phyloP scores from a whole-genome alignment of 2,113 vertebrate genomes.

The Python bivittatus region DNA sequence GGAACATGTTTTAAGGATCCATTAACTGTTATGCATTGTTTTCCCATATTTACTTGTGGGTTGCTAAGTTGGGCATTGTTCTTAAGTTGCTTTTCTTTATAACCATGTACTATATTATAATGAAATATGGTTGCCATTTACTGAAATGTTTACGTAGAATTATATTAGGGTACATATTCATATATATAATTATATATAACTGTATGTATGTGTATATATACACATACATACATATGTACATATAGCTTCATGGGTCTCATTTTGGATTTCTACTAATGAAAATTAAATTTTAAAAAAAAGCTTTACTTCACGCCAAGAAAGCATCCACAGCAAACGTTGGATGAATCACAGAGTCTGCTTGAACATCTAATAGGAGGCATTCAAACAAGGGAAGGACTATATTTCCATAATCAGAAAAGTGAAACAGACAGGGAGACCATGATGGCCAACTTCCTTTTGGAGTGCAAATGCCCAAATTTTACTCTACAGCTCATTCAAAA shows the following conservation, averaged over 20 bases:
- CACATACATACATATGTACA: neutral
- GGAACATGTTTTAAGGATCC: neutral
- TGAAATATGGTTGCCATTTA: neutral
- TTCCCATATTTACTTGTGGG: neutral
- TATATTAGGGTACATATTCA: neutral
- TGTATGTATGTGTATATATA: neutral
- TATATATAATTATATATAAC: neutral
- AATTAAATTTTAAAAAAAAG: too few species aligned
- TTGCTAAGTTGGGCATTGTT: neutral
- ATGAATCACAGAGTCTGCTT: too few species aligned
- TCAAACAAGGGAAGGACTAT: constrained; percentile 49
- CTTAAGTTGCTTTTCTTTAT: neutral
- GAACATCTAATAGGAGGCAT: too few species aligned
- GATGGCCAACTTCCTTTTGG: neutral
- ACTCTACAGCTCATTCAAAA: neutral
- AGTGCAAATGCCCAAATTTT: neutral
- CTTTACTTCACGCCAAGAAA: too few species aligned
- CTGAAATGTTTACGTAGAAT: neutral
- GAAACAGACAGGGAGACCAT: too few species aligned
- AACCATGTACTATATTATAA: neutral
- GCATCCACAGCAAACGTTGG: too few species aligned
- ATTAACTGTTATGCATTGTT: neutral
- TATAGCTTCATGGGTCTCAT: too few species aligned
- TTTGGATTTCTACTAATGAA: too few species aligned
- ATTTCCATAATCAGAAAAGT: too few species aligned